phyloP scores from a whole-genome alignment of 2,113 vertebrate genomes.

The Holacanthus passer region DNA sequence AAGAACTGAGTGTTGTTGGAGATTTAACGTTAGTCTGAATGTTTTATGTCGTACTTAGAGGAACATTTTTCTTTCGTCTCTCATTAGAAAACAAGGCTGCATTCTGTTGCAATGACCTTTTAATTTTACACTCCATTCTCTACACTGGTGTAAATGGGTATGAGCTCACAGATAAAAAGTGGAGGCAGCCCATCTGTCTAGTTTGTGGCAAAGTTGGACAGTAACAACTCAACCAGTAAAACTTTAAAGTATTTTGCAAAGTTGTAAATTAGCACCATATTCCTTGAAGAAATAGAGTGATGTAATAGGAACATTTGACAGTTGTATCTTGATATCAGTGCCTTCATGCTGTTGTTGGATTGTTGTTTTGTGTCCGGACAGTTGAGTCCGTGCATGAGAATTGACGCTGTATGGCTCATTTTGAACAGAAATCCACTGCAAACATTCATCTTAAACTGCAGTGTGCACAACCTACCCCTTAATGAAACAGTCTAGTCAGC shows the following conservation, averaged over 20 bases:
- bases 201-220: background rate
- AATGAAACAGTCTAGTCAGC: background rate
- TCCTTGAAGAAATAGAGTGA: background rate
- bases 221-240: background rate
- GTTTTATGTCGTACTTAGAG: background rate
- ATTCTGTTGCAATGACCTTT: constrained; percentile 50
- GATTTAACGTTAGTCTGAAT: background rate
- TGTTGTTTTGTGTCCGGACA: constrained; percentile 37
- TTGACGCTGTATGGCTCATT: background rate
- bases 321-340: constrained; percentile 12
- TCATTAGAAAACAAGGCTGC: constrained; percentile 6
- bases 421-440: background rate
- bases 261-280: background rate
- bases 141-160: constrained; percentile 1
- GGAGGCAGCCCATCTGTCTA: constrained; percentile 39
- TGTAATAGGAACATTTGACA: constrained; percentile 13
- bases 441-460: background rate
- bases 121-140: constrained; percentile 29
- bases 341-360: constrained; percentile 42
- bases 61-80: constrained; percentile 2
- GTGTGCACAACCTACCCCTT: background rate
- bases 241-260: background rate
- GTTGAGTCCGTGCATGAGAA: background rate
- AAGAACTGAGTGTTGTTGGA: background rate
- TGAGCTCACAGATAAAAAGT: constrained; percentile 10